Base-by-base conservation (phyloP, 2,113 vertebrate genomes). In the Laticauda laticaudata region DNA sequence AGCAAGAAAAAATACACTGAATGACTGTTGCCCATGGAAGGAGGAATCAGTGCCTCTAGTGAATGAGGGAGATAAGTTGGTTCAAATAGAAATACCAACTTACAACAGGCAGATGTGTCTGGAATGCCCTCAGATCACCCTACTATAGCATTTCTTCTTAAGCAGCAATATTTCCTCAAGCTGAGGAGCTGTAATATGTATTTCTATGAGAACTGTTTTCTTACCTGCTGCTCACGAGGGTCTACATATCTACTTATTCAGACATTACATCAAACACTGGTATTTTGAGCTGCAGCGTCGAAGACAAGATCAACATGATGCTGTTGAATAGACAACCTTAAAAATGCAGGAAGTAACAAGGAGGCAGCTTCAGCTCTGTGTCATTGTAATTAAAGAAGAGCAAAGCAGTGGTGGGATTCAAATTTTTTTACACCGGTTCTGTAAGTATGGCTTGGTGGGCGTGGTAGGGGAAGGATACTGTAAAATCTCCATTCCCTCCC, bases 71-170 rank as follows among this genome's bases (percentile, higher is more conserved):
- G 90, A 61, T 7, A 92, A 91, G 93, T 55, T 86, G 92, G 51
- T 94, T 96, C 96, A 96, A 96, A 96, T 94, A 97, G 96, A 95
- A 94, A 54, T 90, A 87, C 92, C 92, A 90, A 91, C 86, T 90
- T 93, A 55, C 64, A 91, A 95, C 92, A 93, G 94, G 95, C 91
- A 95, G 92, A 93, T 91, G 93, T 94, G 96, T 97, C 93, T 95
- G 93, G 92, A 94, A 92, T 93, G 94, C 94, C 95, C 96, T 96
- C 92, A 95, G n/a, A 92, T 96, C 87, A 93, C 95, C 95, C 95
- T 91, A 92, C 93, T 90, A 87, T 43, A 0, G 93, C 89, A 85
- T 91, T 94, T 91, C 93, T 93, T 94, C 93, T 95, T 29, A 87
- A 96, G 96, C 92, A 94, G 93, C 14, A 43, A 86, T 43, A 89